Evolutionary conservation across 2,113 vertebrate species (phyloP).

Genomic region (Cyanistes caeruleus): DNA sequence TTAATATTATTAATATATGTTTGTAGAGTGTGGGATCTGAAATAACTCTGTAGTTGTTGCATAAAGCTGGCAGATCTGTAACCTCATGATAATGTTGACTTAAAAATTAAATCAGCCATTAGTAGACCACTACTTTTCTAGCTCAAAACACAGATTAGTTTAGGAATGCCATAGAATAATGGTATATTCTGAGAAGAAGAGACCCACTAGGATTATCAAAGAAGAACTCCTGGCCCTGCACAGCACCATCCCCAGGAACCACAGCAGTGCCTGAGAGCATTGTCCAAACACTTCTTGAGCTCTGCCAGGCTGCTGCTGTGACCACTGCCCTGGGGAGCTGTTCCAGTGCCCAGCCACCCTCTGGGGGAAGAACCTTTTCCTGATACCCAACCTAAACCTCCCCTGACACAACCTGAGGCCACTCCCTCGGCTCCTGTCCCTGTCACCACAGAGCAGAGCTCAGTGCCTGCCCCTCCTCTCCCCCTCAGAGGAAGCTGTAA

Average conservation of each 20-base stretch:
- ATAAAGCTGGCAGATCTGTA: background rate
- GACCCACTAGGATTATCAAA: background rate
- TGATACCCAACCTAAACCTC: background rate
- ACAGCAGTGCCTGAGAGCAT: background rate
- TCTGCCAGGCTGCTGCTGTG: background rate
- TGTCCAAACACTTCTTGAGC: rapidly evolving
- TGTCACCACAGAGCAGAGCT: background rate
- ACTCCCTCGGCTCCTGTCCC: rapidly evolving
- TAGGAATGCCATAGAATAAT: background rate
- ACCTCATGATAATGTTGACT: background rate
- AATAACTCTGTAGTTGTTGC: slow-evolving; percentile 23
- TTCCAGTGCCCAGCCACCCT: background rate
- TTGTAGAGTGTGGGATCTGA: background rate
- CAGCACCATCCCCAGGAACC: background rate
- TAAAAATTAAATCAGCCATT: slow-evolving; percentile 5
- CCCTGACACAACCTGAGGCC: background rate
- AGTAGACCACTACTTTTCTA: background rate
- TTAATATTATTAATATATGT: background rate
- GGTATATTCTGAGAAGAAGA: background rate
- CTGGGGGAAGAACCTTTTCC: background rate
- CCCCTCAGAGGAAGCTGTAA: background rate
- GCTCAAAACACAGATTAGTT: background rate
- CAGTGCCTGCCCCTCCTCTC: background rate
- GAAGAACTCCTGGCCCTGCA: background rate
- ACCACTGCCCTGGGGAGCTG: background rate